These are phyloP conservation scores for Petrocephalus zakoni DNA, from an alignment of 2,113 vertebrate species.

Conservation along the genomic window DNA sequence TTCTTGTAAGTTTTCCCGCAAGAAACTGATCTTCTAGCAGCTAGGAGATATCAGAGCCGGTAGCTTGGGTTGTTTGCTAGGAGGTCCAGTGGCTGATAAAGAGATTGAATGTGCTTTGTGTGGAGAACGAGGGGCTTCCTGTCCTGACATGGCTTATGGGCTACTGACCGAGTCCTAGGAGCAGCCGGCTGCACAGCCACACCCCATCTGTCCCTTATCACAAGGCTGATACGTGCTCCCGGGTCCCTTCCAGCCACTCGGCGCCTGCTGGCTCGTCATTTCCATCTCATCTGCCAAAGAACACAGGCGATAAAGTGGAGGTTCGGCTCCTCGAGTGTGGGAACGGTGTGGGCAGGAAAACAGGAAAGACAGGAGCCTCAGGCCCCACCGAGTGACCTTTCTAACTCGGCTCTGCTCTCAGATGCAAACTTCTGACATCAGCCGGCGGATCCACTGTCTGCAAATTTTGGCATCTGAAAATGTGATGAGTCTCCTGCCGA, in stretches of 20 bases:
- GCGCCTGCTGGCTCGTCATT: conserved; percentile 56
- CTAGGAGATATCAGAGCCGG: not conserved
- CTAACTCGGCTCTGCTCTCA: conserved; percentile 28
- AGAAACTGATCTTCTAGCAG: not conserved
- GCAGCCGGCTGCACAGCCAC: conserved; percentile 11
- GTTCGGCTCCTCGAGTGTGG: conserved; percentile 53
- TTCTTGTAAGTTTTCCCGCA: not conserved
- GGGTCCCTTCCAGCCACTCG: conserved; percentile 39
- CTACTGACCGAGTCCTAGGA: conserved; percentile 41
- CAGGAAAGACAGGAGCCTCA: conserved; percentile 47
- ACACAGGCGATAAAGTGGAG: conserved; percentile 64
- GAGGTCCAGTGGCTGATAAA: not conserved
- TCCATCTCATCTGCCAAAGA: conserved; percentile 69
- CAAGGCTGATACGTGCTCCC: conserved; percentile 7
- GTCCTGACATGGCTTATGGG: conserved; percentile 23
- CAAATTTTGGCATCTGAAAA: not conserved
- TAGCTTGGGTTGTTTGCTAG: not conserved
- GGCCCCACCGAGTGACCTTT: conserved; percentile 34
- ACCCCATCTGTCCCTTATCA: conserved; percentile 16
- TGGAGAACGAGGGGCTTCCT: conserved; percentile 39
- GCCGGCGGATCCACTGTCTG: not conserved
- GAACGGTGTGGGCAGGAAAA: conserved; percentile 53
- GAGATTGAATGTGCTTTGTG: not conserved
- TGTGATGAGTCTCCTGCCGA: not conserved
- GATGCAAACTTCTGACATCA: not conserved